Percentiles rank a stretch among this genome's conserved stretches.
Conservation (phyloP, 2,113 vertebrate species). For the Ceyx melanurus region DNA sequence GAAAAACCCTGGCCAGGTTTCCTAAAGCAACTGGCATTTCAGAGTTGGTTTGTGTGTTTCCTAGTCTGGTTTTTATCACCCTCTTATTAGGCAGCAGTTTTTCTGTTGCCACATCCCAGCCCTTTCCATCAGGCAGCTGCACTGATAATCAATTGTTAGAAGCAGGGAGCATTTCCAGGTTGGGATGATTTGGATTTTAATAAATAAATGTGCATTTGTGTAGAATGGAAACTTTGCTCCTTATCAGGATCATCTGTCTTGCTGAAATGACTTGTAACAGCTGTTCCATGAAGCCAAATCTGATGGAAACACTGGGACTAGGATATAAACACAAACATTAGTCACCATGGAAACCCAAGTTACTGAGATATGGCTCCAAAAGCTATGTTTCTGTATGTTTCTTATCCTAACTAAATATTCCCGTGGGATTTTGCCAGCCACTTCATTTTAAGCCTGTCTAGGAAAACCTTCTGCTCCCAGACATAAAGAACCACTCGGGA, state of each 20-base stretch:
- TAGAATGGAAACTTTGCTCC: conserved; percentile 61
- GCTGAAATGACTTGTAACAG: conserved; percentile 71
- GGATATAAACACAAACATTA: conserved; percentile 80
- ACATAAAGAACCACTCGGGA: not conserved
- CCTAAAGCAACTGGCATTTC: not conserved
- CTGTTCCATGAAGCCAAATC: conserved; percentile 70
- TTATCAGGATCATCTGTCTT: conserved; percentile 67
- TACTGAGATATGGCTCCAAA: conserved; percentile 35
- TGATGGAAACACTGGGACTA: conserved; percentile 65
- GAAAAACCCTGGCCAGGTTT: not conserved
- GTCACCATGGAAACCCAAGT: conserved; percentile 79
- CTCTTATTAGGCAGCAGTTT: conserved; percentile 1
- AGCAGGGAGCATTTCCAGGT: not conserved
- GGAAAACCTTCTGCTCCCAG: not conserved
- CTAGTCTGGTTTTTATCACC: not conserved
- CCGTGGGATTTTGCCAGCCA: conserved; percentile 18
- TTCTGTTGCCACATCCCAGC: not conserved
- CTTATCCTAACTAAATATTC: conserved; percentile 31
- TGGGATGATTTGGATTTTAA: conserved; percentile 24
- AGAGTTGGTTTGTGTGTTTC: not conserved
- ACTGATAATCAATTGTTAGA: conserved; percentile 21
- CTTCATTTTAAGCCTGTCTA: not conserved
- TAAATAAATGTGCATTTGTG: conserved; percentile 50
- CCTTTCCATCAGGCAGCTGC: not conserved
- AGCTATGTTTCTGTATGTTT: conserved; percentile 51